Conservation (phyloP, 2,888 invertebrate genomes). For the Neoitamus cyanurus region DNA sequence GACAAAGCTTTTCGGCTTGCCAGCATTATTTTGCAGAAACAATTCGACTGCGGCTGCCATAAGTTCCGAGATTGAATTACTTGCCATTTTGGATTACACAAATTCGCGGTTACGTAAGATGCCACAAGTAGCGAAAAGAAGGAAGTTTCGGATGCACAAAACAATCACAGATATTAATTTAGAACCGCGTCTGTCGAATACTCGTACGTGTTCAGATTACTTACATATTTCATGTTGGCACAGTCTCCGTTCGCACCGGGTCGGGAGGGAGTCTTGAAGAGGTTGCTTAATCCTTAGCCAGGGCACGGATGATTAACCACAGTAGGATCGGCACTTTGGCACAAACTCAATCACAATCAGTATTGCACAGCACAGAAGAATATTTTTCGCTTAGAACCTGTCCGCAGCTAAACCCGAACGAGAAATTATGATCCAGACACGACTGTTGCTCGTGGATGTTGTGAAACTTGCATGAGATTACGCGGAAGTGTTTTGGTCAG, state of each 20-base stretch:
- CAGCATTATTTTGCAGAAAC: not conserved
- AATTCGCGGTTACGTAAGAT: not conserved
- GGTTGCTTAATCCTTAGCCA: not conserved
- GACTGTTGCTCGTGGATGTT: not conserved
- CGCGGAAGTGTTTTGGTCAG: constrained; percentile 33
- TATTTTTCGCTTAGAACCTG: not conserved
- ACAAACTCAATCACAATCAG: not conserved
- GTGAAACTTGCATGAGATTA: constrained; percentile 16
- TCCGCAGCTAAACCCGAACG: not conserved
- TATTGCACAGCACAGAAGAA: constrained; percentile 5
- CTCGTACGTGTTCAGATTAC: not conserved
- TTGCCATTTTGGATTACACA: constrained; percentile 4
- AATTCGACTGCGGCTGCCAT: not conserved
- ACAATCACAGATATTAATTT: not conserved
- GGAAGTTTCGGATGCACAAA: not conserved
- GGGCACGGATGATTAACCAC: constrained; percentile 2
- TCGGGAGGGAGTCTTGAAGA: not conserved
- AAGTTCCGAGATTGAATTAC: not conserved
- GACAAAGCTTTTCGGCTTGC: not conserved
- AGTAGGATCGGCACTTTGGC: not conserved
- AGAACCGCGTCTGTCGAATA: not conserved
- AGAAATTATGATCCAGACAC: not conserved
- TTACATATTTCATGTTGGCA: constrained; percentile 37
- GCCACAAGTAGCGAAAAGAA: not conserved
- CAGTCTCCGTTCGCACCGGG: not conserved